phyloP scores from a whole-genome alignment of 2,888 invertebrate genomes.

The Phortica magna region DNA sequence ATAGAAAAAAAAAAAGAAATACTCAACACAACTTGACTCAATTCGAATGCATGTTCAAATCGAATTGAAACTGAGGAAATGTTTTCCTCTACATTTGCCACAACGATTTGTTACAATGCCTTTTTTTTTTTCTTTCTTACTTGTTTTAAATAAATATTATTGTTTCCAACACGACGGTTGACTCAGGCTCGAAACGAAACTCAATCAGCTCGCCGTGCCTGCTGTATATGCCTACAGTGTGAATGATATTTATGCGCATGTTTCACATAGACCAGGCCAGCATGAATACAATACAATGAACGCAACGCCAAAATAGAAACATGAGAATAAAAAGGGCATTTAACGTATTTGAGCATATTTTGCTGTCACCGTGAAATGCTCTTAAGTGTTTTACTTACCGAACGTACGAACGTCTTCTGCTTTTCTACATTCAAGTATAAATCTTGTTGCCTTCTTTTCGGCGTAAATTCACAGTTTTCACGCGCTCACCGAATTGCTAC shows the following conservation, averaged over 20 bases:
- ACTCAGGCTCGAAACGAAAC: neutral
- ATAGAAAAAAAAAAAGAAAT: neutral
- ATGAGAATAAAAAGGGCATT: constrained; percentile 48
- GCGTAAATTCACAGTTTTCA: neutral
- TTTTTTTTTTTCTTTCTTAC: constrained; percentile 44
- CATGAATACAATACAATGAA: constrained; percentile 39
- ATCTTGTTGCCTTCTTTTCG: constrained; percentile 23
- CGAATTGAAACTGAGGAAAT: constrained; percentile 70
- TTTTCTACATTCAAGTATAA: constrained; percentile 5
- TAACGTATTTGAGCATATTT: constrained; percentile 16
- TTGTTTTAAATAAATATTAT: constrained; percentile 69
- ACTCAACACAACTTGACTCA: neutral
- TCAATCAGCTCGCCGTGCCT: constrained; percentile 43
- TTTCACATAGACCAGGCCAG: no score
- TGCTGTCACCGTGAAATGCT: constrained; percentile 34
- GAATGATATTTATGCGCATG: constrained; percentile 73
- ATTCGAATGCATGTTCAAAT: constrained; percentile 41
- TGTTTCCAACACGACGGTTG: constrained; percentile 61
- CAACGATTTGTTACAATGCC: constrained; percentile 40
- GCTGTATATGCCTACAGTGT: constrained; percentile 69
- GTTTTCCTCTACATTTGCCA: constrained; percentile 51
- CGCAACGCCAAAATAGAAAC: neutral
- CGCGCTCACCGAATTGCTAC: neutral
- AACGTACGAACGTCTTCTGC: neutral
- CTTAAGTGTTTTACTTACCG: constrained; percentile 27